Evolutionary conservation across 1,140 invertebrate species (phyloP).

Genomic region (Bombyx mandarina): DNA sequence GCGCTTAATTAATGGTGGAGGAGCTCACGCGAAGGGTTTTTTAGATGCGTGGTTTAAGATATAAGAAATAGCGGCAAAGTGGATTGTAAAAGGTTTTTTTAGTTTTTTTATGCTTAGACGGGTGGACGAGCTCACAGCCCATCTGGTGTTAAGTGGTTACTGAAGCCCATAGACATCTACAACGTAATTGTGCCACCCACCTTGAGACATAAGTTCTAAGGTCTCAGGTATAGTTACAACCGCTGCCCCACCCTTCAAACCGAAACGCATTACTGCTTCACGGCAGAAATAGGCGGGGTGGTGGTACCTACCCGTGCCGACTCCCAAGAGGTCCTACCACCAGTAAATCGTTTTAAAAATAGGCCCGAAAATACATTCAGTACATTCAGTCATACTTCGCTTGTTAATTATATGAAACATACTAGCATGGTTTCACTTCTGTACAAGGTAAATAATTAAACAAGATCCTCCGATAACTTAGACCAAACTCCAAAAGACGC

Average conservation of each 20-base stretch:
- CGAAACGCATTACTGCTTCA: no score
- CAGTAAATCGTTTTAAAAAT: background rate
- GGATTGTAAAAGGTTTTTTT: background rate
- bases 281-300: no score
- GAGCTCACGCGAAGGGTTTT: conserved; percentile 50
- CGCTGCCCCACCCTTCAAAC: no score
- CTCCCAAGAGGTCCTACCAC: no score
- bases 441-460: background rate
- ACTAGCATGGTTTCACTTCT: background rate
- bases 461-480: conserved; percentile 15
- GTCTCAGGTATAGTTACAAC: no score
- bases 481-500: conserved; percentile 10
- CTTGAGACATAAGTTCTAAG: no score
- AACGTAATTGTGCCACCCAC: no score
- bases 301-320: no score
- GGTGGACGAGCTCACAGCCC: no score
- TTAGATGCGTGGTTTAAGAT: conserved; percentile 8
- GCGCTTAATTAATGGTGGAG: conserved; percentile 55
- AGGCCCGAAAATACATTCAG: background rate
- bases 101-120: no score
- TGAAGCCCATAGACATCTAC: background rate
- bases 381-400: background rate
- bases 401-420: background rate
- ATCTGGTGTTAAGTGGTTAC: no score
- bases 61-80: conserved; percentile 1